phyloP scores from a whole-genome alignment of 2,888 invertebrate genomes.

The Nomada hirtipes region DNA sequence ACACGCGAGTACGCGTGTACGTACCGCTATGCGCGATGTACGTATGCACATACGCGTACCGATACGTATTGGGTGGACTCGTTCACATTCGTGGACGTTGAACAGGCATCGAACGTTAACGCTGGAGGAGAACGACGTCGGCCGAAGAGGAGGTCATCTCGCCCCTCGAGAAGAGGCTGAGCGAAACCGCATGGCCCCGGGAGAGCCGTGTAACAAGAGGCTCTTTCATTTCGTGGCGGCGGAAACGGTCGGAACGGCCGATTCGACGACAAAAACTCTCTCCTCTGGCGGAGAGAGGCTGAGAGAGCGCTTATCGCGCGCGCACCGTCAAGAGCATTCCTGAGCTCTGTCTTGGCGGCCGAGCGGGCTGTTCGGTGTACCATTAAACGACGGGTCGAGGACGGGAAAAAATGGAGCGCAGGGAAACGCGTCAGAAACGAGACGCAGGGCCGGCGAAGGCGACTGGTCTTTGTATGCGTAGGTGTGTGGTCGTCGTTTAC shows the following conservation, averaged over 20 bases:
- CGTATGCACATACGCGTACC: background rate
- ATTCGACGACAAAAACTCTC: conserved; percentile 47
- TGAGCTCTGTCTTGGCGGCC: conserved; percentile 24
- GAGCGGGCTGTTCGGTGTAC: background rate
- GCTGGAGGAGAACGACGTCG: conserved; percentile 3
- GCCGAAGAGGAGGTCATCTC: conserved; percentile 5
- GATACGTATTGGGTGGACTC: conserved; percentile 28
- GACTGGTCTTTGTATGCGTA: background rate
- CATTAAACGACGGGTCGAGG: background rate
- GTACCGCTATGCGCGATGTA: conserved; percentile 11
- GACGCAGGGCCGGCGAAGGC: background rate
- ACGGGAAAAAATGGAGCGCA: conserved; percentile 13
- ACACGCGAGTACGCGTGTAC: conserved; percentile 39
- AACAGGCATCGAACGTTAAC: background rate
- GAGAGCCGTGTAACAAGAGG: conserved; percentile 74
- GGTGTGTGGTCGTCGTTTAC: conserved; percentile 21
- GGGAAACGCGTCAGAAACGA: conserved; percentile 10
- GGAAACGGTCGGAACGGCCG: background rate
- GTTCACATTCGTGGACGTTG: conserved; percentile 33
- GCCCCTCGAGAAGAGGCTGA: conserved; percentile 18
- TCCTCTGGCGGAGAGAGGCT: conserved; percentile 6
- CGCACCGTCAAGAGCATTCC: conserved; percentile 27
- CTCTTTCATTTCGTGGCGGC: conserved; percentile 77
- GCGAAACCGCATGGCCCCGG: conserved; percentile 53
- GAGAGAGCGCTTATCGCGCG: conserved; percentile 36